Evolutionary conservation across 2,113 vertebrate genomes (phyloP), one percentile per base, ranked within the genome.

Genomic region (Melozone crissalis): DNA sequence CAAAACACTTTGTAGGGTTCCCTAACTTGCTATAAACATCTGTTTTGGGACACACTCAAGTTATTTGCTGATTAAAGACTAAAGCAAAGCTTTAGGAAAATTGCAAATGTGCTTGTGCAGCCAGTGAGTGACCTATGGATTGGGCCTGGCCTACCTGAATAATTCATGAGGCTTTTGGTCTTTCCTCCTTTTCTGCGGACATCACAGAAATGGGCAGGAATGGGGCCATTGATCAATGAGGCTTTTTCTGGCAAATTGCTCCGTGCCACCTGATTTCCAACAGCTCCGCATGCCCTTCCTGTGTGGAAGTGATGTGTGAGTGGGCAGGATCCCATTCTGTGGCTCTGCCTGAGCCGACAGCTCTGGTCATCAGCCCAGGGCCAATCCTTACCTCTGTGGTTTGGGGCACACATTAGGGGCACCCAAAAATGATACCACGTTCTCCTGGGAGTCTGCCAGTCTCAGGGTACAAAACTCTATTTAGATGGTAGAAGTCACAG

Each of bases 21-120:
- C 62, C 73, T 87, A 67, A 77, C n/a, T 94, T 89, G 65, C 77
- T 91, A 11, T 65, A 58, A 91, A 66, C 73, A 93, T 77, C 73
- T 93, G 52, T 57, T 96, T 94, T 87, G 66, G 85, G 91, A 95
- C n/a, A 89, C 2, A 6, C 58, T 85, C 23, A 87, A 84, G 49
- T 82, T 94, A 87, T 95, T 93, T 95, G 88, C 76, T 87, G 69
- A 94, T 84, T 92, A 84, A 86, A 94, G 49, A 58, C 62, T 71
- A 59, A 91, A 87, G 71, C 0, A 18, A 46, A 72, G 69, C 21
- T 72, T 89, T 54, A 69, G 63, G 92, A 93, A 96, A 94, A 92
- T 68, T 89, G 66, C 80, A 87, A 81, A 62, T 47, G 19, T 84
- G 80, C 47, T 49, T 72, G 35, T 81, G 54, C 28, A 72, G 61